A percentile compares a stretch with the other conserved stretches of the same genome.
Evolutionary conservation across 2,113 vertebrate species (phyloP).

Genomic region (Centropristis striata): DNA sequence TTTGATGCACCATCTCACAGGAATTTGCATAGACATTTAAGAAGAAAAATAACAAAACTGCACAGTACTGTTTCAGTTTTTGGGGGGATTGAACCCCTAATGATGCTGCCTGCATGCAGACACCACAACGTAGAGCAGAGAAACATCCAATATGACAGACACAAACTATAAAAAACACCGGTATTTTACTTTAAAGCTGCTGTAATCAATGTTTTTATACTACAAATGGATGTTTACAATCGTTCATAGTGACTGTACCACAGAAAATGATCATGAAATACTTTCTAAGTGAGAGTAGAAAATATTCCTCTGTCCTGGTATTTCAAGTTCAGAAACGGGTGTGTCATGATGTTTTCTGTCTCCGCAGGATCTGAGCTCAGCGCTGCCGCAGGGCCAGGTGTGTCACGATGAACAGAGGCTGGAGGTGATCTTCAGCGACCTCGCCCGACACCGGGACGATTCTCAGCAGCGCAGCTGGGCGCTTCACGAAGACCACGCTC

Average conservation of each 20-base stretch:
- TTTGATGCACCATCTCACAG: too few relatives aligned
- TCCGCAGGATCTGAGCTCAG: conserved; percentile 87
- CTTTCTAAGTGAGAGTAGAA: background rate
- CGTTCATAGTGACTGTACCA: background rate
- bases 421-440: conserved; percentile 96
- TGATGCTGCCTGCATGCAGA: background rate
- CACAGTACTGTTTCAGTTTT: background rate
- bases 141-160: background rate
- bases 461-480: conserved; percentile 97
- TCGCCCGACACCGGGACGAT: conserved; percentile 93
- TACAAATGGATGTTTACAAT: background rate
- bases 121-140: background rate
- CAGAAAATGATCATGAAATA: background rate
- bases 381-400: conserved; percentile 94
- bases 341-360: background rate
- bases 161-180: background rate
- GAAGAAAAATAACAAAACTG: too few relatives aligned
- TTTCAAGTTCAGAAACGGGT: conserved; percentile 15
- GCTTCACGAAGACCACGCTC: conserved; percentile 85
- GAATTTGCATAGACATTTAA: too few relatives aligned
- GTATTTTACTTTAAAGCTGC: conserved; percentile 1
- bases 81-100: background rate
- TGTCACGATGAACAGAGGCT: conserved; percentile 96
- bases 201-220: background rate
- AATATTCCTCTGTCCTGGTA: conserved; percentile 6